phyloP scores from a whole-genome alignment of 2,113 vertebrate species.

The Nothoprocta pentlandii region DNA sequence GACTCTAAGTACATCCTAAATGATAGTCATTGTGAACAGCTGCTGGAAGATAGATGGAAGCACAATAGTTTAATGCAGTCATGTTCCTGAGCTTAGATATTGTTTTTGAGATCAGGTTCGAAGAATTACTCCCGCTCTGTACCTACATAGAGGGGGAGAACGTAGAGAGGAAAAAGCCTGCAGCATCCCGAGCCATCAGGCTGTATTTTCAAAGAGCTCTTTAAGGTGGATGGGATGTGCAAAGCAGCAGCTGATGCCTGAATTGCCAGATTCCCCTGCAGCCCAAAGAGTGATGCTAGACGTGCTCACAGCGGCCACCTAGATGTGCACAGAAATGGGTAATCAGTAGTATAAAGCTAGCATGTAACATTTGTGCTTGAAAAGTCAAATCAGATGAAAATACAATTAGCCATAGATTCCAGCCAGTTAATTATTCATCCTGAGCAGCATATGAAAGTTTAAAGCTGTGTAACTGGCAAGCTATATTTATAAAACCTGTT shows the following conservation, averaged over 20 bases:
- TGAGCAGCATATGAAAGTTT: not conserved
- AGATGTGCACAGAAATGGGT: conserved; percentile 7
- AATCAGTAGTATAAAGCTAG: conserved; percentile 20
- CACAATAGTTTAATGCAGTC: not conserved
- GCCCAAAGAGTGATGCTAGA: not conserved
- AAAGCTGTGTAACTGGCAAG: conserved; percentile 13
- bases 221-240: not conserved
- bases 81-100: not conserved
- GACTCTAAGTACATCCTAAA: not conserved
- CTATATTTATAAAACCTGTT: conserved; percentile 29
- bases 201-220: not conserved
- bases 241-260: not conserved
- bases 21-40: not conserved
- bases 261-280: conserved; percentile 18
- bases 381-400: conserved; percentile 63
- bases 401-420: conserved; percentile 58
- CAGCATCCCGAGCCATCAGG: not conserved
- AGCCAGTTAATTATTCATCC: conserved; percentile 42
- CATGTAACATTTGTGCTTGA: not conserved
- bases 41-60: not conserved
- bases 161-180: not conserved
- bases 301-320: not conserved
- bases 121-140: not conserved
- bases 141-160: not conserved
- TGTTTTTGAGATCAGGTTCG: not conserved